Evolutionary conservation across 2,888 invertebrate genomes (phyloP), one percentile per base, ranked within the genome.

Genomic region (Acanthosepion lycidas): DNA sequence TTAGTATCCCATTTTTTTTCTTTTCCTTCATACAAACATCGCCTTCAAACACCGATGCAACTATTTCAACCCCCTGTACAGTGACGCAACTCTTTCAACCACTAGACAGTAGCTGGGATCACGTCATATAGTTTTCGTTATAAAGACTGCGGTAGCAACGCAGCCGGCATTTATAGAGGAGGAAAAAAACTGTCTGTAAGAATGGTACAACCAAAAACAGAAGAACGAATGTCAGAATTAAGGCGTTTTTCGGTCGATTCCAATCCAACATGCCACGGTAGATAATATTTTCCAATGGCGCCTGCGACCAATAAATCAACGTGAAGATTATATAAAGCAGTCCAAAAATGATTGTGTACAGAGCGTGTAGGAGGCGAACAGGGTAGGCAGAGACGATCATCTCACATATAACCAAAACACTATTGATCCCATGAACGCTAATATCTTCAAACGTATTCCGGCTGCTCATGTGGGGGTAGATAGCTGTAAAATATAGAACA

Each of bases 221-320:
- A 33, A 95, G 23, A 12, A 95, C 91, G 33, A 93, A 55, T 4
- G 93, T 59, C 1, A 95, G 48, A 42, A 94, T 55, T 20, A 92
- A 53, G 20, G 95, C 95, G 26, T n/a, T 91, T 1, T 94, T 95
- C 3, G 96, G 95, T 20, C 95, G 55, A 91, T 95, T 95, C 96
- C 96, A 96, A 94, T 96, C 96, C 53, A 96, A 59, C 23, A 96
- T 95, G 33, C 91, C 78, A 6, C 95, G 95, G 95, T 96, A 96
- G 20, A 96, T 91, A 26, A 96, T 95, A 23, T 94, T 93, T 42
- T 91, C 95, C 8, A 23, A 26, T 51, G 95, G 95, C 53, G 96
- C 95, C n/a, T 94, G 91, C 3, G 95, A 49, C 96, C 96, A 96
- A 93, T 95, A 95, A 48, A 94, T 94, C 48, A 91, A n/a, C 33